Conservation (phyloP, 2,888 invertebrate genomes). For the Stenchaetothrips biformis region DNA sequence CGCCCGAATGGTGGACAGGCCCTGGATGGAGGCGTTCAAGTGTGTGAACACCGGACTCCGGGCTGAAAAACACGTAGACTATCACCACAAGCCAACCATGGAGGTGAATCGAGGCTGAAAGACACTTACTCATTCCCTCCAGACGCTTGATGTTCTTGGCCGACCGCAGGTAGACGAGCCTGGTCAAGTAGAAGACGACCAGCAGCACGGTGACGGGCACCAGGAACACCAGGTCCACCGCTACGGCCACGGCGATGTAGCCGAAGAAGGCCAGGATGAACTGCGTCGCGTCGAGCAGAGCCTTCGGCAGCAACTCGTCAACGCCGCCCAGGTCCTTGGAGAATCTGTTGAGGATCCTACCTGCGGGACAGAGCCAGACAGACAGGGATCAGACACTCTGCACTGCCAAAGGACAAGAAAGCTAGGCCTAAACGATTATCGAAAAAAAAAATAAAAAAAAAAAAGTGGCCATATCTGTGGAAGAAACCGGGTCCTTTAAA, state of each 20-base stretch:
- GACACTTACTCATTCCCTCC: conserved; percentile 59
- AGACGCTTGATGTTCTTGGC: conserved; percentile 65
- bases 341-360: conserved; percentile 74
- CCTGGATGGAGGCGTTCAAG: conserved; percentile 71
- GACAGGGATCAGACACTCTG: no score
- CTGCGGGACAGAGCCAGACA: conserved; percentile 40
- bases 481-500: not conserved
- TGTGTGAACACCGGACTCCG: conserved; percentile 81
- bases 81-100: not conserved
- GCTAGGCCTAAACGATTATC: no score
- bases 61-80: conserved; percentile 50
- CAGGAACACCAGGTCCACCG: conserved; percentile 44
- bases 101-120: not conserved
- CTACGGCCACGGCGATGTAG: conserved; percentile 47
- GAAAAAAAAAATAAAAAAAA: no score
- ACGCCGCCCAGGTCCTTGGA: conserved; percentile 78
- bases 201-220: conserved; percentile 55
- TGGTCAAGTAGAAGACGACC: conserved; percentile 57
- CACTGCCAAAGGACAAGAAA: no score
- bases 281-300: conserved; percentile 56
- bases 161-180: conserved; percentile 61
- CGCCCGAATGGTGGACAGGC: conserved; percentile 74
- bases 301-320: conserved; percentile 67
- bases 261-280: conserved; percentile 27
- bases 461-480: no score